phyloP scores from a whole-genome alignment of 2,888 invertebrate species.

The Fragum sueziense region DNA sequence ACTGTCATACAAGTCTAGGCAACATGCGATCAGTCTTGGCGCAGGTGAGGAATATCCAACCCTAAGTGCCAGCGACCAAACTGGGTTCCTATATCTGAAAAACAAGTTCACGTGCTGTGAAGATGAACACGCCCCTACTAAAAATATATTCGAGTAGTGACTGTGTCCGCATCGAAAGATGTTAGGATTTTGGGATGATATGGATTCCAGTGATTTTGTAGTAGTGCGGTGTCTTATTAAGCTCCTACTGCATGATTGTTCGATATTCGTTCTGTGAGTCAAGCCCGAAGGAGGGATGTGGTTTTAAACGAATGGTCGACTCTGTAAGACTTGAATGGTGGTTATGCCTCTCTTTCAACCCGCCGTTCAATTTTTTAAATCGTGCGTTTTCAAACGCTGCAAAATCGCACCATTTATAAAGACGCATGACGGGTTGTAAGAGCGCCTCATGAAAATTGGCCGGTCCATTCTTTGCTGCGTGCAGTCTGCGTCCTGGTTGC shows the following conservation, averaged over 20 bases:
- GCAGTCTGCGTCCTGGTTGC: too few relatives aligned
- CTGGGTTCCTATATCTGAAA: neutral
- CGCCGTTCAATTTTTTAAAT: too few relatives aligned
- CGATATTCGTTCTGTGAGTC: too few relatives aligned
- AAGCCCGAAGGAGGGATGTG: too few relatives aligned
- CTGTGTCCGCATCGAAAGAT: conserved; percentile 1
- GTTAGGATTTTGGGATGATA: conserved; percentile 7
- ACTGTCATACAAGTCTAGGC: neutral
- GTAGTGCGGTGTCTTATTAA: neutral
- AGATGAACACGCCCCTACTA: conserved; percentile 7
- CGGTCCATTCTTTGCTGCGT: too few relatives aligned
- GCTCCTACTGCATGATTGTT: neutral
- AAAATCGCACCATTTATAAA: too few relatives aligned
- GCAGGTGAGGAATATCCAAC: neutral
- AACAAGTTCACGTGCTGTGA: conserved; percentile 2
- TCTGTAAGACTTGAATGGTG: too few relatives aligned
- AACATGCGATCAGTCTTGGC: conserved; percentile 11
- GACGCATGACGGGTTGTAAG: too few relatives aligned
- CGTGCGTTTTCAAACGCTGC: too few relatives aligned
- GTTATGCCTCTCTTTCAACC: too few relatives aligned
- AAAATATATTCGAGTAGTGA: neutral
- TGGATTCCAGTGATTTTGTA: neutral
- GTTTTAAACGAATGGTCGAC: too few relatives aligned
- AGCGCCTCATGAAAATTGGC: too few relatives aligned
- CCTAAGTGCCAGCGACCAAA: conserved; percentile 2